These are phyloP conservation scores for Gephyroberyx darwinii DNA, from an alignment of 2,797 vertebrate genomes.

Conservation along the genomic window DNA sequence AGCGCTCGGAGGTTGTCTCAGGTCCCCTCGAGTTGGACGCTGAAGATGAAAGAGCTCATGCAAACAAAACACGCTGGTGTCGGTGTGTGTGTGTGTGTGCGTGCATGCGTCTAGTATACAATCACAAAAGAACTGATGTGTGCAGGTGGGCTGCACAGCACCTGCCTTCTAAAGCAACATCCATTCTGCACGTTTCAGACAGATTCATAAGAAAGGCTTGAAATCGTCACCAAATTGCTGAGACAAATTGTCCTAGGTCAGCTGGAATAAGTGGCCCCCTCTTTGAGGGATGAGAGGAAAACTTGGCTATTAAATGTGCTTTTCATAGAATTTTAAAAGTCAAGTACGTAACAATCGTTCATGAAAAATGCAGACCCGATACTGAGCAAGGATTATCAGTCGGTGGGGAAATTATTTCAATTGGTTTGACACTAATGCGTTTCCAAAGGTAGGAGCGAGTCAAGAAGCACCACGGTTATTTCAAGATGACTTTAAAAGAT, in stretches of 20 bases:
- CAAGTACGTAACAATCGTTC: not conserved
- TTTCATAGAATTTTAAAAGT: constrained; percentile 21
- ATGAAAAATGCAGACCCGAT: not conserved
- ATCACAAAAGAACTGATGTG: not conserved
- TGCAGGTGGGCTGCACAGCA: not conserved
- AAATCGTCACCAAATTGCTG: not conserved
- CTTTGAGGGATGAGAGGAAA: not conserved
- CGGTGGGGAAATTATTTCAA: constrained; percentile 9
- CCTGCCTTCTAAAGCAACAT: not conserved
- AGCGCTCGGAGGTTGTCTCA: constrained; percentile 36
- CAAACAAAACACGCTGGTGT: constrained; percentile 11
- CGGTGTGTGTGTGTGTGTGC: not conserved
- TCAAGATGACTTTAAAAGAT: constrained; percentile 30
- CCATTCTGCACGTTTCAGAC: not conserved
- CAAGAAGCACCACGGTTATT: not conserved
- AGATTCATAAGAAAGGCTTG: not conserved
- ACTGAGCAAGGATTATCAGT: constrained; percentile 4
- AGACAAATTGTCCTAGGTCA: not conserved
- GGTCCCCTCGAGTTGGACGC: constrained; percentile 10
- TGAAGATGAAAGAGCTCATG: constrained; percentile 21
- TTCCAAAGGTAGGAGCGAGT: constrained; percentile 15
- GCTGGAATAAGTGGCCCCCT: not conserved
- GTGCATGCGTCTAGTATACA: not conserved
- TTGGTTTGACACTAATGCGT: constrained; percentile 33
- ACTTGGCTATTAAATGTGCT: not conserved